Base-by-base conservation (phyloP, 1,140 invertebrate genomes). In the Lerema accius region DNA sequence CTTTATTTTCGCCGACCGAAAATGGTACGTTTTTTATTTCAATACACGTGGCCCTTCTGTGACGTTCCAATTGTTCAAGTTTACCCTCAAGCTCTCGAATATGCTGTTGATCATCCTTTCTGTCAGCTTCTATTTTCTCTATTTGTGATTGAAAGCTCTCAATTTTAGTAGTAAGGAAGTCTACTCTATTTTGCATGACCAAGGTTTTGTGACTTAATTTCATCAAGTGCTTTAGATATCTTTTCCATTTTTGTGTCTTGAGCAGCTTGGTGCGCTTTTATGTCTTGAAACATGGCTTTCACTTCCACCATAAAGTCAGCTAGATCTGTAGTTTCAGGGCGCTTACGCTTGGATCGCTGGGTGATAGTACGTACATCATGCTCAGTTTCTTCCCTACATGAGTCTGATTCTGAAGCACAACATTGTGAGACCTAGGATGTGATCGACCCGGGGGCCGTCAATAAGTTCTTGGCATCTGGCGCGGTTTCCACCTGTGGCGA, bases 241-340 rank as follows among this genome's bases (percentile, higher is more conserved):
- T 64, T 48, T 26, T 66, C 59, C 16, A 70, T 48, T 48, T 66
- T 70, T 6, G 10, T 19, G 9, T 62, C 62, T 7, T 69, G 67
- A 3, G 51, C n/a, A 23, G 17, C 7, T 42, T 55, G 51, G n/a
- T 65, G 58, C 4, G 17, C 35, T 23, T 62, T 65, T 0, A 69
- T 42, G 9, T 69, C 60, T 7, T n/a, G 13, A 26, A 69, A 65
- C 67, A 69, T 39, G 4, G 7, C 17, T 65, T 43, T 69, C 59
- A 69, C 58, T 62, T 69, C 67, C 4, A 58, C 7, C 58, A 69
- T 65, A 42, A 69, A 61, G 1, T 50, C 45, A 0, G 37, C 9
- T 17, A 63, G 10, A 13, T 60, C 32, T 4, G 16, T n/a, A 15
- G 11, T n/a, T 9, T 32, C 14, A 19, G 17, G 11, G 10, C 42